Percentiles rank a stretch among this genome's conserved stretches.
phyloP scores from a whole-genome alignment of 2,113 vertebrate species.

The Colaptes auratus region DNA sequence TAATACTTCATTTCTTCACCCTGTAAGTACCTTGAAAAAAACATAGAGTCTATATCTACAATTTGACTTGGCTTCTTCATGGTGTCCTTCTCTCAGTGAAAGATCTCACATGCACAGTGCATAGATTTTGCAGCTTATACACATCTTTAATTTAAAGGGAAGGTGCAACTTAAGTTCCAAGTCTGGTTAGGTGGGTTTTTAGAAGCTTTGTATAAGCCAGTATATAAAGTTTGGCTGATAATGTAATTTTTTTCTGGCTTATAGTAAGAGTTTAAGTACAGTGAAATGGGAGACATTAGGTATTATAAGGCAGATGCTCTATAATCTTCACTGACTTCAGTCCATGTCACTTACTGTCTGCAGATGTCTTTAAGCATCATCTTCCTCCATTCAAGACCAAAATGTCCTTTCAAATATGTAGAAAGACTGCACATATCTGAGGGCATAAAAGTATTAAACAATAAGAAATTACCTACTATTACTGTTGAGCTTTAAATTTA shows the following conservation, averaged over 20 bases:
- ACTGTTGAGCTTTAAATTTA: neutral
- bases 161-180: neutral
- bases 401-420: neutral
- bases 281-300: neutral
- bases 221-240: neutral
- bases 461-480: neutral
- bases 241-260: neutral
- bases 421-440: neutral
- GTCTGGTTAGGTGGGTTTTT: neutral
- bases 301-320: neutral
- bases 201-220: neutral
- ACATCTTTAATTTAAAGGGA: neutral
- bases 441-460: neutral
- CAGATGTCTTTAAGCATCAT: neutral
- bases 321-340: neutral
- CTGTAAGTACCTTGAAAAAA: neutral
- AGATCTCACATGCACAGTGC: neutral
- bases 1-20: neutral
- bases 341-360: neutral
- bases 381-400: neutral
- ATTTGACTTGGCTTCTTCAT: neutral
- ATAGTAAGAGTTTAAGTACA: neutral
- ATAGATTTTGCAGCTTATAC: neutral
- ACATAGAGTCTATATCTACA: neutral
- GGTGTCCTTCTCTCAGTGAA: neutral